Conservation (phyloP, 2,113 vertebrate species). For the Barbus barbus region DNA sequence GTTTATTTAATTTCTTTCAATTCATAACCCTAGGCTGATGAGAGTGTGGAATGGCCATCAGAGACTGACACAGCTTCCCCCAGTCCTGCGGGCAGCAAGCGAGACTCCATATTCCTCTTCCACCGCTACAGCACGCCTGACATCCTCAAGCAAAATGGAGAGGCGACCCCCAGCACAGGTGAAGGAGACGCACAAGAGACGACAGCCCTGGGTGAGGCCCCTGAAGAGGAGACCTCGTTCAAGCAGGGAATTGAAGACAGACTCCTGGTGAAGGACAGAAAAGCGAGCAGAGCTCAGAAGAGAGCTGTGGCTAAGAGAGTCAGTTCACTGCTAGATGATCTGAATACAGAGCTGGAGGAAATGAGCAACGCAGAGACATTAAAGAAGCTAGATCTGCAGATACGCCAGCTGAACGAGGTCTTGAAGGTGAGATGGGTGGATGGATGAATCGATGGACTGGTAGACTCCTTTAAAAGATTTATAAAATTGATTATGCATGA, state of each 20-base stretch:
- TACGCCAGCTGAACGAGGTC: constrained; percentile 77
- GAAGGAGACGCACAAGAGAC: constrained; percentile 38
- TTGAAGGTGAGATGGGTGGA: constrained; percentile 77
- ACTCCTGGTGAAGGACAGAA: constrained; percentile 19
- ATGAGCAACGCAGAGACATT: constrained; percentile 57
- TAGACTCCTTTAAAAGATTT: not conserved
- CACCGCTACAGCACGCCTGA: constrained; percentile 74
- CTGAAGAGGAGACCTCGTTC: not conserved
- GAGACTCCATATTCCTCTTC: constrained; percentile 50
- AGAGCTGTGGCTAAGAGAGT: constrained; percentile 62
- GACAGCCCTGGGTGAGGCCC: not conserved
- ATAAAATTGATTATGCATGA: not conserved
- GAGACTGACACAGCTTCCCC: constrained; percentile 32
- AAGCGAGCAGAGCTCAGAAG: constrained; percentile 31
- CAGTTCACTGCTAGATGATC: constrained; percentile 71
- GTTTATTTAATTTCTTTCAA: not conserved
- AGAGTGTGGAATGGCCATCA: constrained; percentile 53
- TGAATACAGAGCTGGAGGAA: constrained; percentile 71
- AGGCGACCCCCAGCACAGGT: constrained; percentile 30
- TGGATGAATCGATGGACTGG: not conserved
- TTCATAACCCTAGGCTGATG: constrained; percentile 55
- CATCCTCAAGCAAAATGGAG: constrained; percentile 78
- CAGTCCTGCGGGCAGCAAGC: constrained; percentile 62
- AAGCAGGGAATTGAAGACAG: constrained; percentile 34
- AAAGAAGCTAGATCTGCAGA: constrained; percentile 75